Conservation (phyloP, 2,888 invertebrate genomes). For the Selenia dentaria region DNA sequence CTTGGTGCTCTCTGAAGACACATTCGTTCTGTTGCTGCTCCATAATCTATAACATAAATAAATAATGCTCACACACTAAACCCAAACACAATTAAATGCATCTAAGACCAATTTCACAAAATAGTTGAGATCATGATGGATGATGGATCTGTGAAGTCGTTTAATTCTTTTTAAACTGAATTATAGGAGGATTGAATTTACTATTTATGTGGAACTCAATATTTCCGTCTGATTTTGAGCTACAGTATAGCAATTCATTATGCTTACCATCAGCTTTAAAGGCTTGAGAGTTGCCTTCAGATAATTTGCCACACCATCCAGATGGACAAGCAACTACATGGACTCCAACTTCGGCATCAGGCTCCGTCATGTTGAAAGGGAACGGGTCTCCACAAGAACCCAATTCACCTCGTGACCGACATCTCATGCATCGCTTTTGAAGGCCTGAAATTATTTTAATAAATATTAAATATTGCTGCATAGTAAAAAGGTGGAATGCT, state of each 20-base stretch:
- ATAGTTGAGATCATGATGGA: too few species aligned
- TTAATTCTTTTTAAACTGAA: too few species aligned
- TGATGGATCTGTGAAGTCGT: too few species aligned
- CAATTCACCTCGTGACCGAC: constrained; percentile 93
- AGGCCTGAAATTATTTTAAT: constrained; percentile 79
- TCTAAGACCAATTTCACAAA: too few species aligned
- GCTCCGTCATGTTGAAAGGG: constrained; percentile 90
- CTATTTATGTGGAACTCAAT: too few species aligned
- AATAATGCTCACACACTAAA: too few species aligned
- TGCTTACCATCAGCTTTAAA: constrained; percentile 90
- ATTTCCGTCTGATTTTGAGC: too few species aligned
- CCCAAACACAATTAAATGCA: too few species aligned
- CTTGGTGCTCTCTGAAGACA: constrained; percentile 95
- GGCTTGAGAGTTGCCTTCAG: constrained; percentile 90
- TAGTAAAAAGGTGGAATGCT: neutral
- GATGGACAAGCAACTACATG: constrained; percentile 93
- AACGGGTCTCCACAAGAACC: constrained; percentile 96
- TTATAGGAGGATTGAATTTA: too few species aligned
- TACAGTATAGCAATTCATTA: neutral
- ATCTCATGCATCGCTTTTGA: constrained; percentile 91
- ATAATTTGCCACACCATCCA: constrained; percentile 96
- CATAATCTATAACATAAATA: constrained; percentile 87
- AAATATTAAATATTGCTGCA: neutral
- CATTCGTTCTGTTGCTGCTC: constrained; percentile 93
- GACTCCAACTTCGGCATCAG: constrained; percentile 88